Evolutionary conservation across 2,888 invertebrate species (phyloP).

Genomic region (Epirrhoe tristata): DNA sequence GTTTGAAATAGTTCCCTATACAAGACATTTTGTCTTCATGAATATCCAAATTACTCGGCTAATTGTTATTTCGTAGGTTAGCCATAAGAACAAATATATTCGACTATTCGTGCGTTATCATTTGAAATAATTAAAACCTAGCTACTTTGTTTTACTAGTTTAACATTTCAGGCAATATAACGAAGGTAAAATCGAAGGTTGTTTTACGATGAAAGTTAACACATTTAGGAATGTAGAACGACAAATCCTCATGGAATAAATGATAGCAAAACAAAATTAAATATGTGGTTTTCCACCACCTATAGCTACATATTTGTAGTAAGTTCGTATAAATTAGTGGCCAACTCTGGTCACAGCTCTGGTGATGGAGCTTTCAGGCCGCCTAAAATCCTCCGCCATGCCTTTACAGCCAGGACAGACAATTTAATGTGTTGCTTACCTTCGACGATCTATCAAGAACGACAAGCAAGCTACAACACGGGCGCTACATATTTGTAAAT

Average conservation of each 20-base stretch:
- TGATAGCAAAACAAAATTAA: not conserved
- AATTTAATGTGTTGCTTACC: too few relatives aligned
- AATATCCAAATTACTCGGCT: conserved; percentile 10
- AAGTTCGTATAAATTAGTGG: too few relatives aligned
- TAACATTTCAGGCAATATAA: conserved; percentile 27
- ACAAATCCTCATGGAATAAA: not conserved
- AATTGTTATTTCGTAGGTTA: conserved; percentile 1
- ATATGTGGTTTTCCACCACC: not conserved
- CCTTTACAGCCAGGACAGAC: too few relatives aligned
- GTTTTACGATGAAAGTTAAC: conserved; percentile 17
- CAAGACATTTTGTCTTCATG: not conserved
- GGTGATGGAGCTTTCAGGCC: too few relatives aligned
- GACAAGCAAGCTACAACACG: too few relatives aligned
- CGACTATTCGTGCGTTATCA: conserved; percentile 19
- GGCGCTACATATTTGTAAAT: too few relatives aligned
- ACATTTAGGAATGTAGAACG: not conserved
- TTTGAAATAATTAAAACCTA: conserved; percentile 24
- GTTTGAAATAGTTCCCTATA: not conserved
- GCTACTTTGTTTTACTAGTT: conserved; percentile 22
- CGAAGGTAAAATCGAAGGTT: conserved; percentile 28
- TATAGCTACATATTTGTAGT: too few relatives aligned
- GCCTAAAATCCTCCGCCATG: too few relatives aligned
- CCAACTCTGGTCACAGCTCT: too few relatives aligned
- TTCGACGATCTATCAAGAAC: too few relatives aligned
- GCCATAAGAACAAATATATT: conserved; percentile 10